Evolutionary conservation across 1,140 invertebrate species (phyloP), one percentile per base, ranked within the genome.

Genomic region (Ceratosolen fusciceps): DNA sequence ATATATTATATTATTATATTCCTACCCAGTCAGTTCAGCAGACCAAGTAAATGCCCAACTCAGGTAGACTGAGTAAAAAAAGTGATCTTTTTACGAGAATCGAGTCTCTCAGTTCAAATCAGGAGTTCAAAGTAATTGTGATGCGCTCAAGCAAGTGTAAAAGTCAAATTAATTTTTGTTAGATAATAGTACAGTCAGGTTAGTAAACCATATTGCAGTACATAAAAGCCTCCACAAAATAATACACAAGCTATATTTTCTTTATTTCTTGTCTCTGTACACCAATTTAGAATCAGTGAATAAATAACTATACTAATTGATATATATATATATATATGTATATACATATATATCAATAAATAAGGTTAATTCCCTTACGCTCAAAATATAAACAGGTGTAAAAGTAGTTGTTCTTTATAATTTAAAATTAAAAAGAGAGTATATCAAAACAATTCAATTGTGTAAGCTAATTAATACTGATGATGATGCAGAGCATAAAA

Each of bases 21-120:
- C 72, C 72, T 60, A 71, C 58, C 71, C 43, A 72, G 21, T 68
- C 16, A 58, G 9, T 56, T 82, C 29, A 79, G n/a, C 60, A 83
- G 83, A 89, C 88, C 86, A 89, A 89, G 85, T 76, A 85, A 88
- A 89, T 89, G 86, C 88, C 88, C 87, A 89, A 89, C 82, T 58
- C 26, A 77, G 54, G 80, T 62, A 62, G 37, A 24, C 49, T 78
- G 37, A 34, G 58, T 62, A 62, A 31, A n/a, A 70, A 16, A 9
- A 47, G 7, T n/a, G 7, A 16, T 52, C 43, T 58, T 67, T 43
- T 43, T 24, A 47, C 14, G 39, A 70, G 67, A 29, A 26, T 77
- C 21, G 7, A 60, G 24, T 75, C 43, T 24, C 74, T 65, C 19
- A 65, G 12, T 49, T n/a, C n/a, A n/a, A n/a, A n/a, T n/a, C n/a